A percentile compares a stretch with the other conserved stretches of the same genome.
phyloP scores from a whole-genome alignment of 2,888 invertebrate genomes.

The Drosophila prolongata region DNA sequence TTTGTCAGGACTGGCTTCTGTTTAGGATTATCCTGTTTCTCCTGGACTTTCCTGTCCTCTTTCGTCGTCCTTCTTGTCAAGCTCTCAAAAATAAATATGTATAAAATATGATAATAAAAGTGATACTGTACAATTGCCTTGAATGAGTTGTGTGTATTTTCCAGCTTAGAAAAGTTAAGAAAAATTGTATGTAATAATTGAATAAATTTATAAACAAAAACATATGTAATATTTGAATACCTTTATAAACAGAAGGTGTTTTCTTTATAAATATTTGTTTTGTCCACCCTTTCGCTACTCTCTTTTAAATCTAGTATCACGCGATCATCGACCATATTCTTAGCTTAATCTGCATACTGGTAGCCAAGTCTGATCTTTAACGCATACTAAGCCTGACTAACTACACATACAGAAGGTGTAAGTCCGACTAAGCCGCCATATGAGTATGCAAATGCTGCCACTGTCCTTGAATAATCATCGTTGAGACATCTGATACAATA shows the following conservation, averaged over 20 bases:
- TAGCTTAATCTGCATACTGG: conserved; percentile 68
- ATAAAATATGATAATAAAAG: too few species aligned
- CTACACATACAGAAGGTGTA: conserved; percentile 56
- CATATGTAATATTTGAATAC: too few species aligned
- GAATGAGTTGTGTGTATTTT: too few species aligned
- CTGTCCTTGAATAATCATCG: conserved; percentile 67
- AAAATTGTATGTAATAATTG: too few species aligned
- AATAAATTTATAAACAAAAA: too few species aligned
- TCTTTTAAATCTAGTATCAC: conserved; percentile 26
- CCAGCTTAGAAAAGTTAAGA: too few species aligned
- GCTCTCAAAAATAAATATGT: too few species aligned
- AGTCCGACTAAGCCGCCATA: conserved; percentile 58
- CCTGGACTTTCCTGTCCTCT: not conserved
- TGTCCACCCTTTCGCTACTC: not conserved
- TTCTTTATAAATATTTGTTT: not conserved
- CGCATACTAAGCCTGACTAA: conserved; percentile 35
- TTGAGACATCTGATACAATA: conserved; percentile 52
- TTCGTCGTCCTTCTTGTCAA: too few species aligned
- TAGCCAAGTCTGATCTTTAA: conserved; percentile 53
- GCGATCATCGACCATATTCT: conserved; percentile 56
- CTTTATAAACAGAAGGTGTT: not conserved
- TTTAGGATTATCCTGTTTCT: not conserved
- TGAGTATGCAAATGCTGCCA: conserved; percentile 63
- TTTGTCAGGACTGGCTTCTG: not conserved
- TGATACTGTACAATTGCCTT: too few species aligned